phyloP scores from a whole-genome alignment of 2,888 invertebrate species.

The Ceramica pisi region DNA sequence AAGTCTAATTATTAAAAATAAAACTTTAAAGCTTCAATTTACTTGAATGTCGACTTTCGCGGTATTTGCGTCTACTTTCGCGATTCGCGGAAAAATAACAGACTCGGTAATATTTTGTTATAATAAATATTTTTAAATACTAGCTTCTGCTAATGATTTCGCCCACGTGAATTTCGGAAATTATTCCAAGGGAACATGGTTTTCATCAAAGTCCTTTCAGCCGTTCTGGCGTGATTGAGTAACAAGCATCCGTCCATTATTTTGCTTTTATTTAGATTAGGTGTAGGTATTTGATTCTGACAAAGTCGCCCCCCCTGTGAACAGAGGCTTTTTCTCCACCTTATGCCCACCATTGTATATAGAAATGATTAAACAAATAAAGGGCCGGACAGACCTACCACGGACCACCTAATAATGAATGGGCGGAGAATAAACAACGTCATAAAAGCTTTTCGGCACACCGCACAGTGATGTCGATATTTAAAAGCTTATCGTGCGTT shows the following conservation, averaged over 20 bases:
- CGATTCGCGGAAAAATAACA: neutral
- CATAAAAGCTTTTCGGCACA: conserved; percentile 21
- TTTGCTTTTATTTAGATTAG: neutral
- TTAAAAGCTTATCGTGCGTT: conserved; percentile 28
- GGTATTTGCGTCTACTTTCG: neutral
- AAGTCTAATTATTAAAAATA: neutral
- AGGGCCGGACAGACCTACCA: neutral
- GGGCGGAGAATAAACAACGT: neutral
- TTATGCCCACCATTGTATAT: neutral
- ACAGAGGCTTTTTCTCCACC: neutral
- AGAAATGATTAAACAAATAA: neutral
- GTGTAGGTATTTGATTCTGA: neutral
- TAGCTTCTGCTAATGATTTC: no score
- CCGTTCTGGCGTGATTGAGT: no score
- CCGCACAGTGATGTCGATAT: conserved; percentile 14
- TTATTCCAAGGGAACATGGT: no score
- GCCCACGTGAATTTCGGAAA: no score
- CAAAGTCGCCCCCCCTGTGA: neutral
- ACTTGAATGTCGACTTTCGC: neutral
- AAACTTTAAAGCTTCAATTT: neutral
- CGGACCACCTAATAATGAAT: neutral
- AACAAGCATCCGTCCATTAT: neutral
- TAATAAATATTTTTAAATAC: neutral
- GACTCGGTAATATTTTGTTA: neutral
- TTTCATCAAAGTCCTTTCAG: no score